Evolutionary conservation across 64 coral and sea anemone genomes (phyloP), one percentile per base, ranked within the genome.

Genomic region (Dendrophyllia cribrosa): DNA sequence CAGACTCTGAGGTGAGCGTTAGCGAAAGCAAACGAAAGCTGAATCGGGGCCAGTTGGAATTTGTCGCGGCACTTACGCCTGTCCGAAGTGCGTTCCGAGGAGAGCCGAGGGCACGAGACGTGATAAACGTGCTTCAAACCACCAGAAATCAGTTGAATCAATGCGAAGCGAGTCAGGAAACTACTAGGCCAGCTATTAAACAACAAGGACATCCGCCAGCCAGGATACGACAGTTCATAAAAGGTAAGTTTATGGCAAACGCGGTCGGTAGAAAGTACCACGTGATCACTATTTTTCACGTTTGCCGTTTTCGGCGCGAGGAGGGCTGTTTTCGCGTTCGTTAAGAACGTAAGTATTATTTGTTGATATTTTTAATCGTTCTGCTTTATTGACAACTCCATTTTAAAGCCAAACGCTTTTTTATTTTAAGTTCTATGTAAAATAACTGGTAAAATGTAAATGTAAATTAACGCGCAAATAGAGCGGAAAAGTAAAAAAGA

Each of bases 221-320:
- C 0, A 92, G 91, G n/a, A 96, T 96, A 86, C 86, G 95, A 13
- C 95, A 96, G 43, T 96, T 93, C 61, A 96, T 96, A 7, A 93
- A 96, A 93, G 95, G 95, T 96, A 20, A 8, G 9, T 75, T 5
- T 49, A 34, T 75, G 19, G 72, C 19, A 15, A 45, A 75, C 48
- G 11, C 23, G 14, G 25, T 21, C 48, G 72, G 55, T 13, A 13
- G 7, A 9, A 58, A 13, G 16, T 23, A 22, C 66, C 19, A 22
- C 19, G 19, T 21, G 66, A 22, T 69, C 23, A 69, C 66, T 0
- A 69, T 69, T 21, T 69, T 7, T 23, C 7, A 34, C 34, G 34
- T 34, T 34, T 34, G 34, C 34, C 34, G 34, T 4, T 22, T 69
- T 69, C 19, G 20, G 22, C 66, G 34, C 34, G 2, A 34, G 34